A percentile compares a stretch with the other conserved stretches of the same genome.
These are phyloP conservation scores for Chelonus formosanus DNA, from an alignment of 2,888 invertebrate genomes.

Conservation along the genomic window DNA sequence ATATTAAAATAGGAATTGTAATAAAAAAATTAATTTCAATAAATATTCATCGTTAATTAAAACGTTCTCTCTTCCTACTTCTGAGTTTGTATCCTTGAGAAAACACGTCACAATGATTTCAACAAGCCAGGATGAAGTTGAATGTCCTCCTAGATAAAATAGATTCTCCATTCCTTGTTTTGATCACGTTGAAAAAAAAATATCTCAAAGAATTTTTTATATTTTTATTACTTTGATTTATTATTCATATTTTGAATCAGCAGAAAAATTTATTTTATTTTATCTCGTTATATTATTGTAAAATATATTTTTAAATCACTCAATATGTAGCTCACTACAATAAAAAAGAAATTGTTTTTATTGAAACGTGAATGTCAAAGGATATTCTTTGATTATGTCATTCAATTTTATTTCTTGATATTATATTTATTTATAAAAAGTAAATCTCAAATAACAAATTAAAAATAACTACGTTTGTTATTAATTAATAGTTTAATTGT, in stretches of 20 bases:
- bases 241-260: not conserved
- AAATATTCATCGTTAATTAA: conserved; percentile 3
- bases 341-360: too few species aligned
- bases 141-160: conserved; percentile 30
- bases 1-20: too few species aligned
- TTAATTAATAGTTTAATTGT: too few species aligned
- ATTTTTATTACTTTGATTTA: not conserved
- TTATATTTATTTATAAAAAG: too few species aligned
- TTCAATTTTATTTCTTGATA: too few species aligned
- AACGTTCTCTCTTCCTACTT: conserved; percentile 14
- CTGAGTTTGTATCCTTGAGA: conserved; percentile 14
- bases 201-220: conserved; percentile 13
- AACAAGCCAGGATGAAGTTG: conserved; percentile 30
- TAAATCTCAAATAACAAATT: too few species aligned
- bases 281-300: too few species aligned
- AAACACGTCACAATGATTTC: conserved; percentile 30
- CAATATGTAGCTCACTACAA: too few species aligned
- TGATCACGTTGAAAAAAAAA: conserved; percentile 14
- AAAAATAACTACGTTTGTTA: too few species aligned
- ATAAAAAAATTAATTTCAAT: conserved; percentile 2
- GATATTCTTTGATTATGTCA: too few species aligned
- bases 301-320: too few species aligned
- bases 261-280: conserved; percentile 4
- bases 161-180: conserved; percentile 1
- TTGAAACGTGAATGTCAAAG: too few species aligned